Percentiles rank a stretch among this genome's conserved stretches.
phyloP scores from a whole-genome alignment of 2,888 invertebrate genomes.

The Elegia similella region DNA sequence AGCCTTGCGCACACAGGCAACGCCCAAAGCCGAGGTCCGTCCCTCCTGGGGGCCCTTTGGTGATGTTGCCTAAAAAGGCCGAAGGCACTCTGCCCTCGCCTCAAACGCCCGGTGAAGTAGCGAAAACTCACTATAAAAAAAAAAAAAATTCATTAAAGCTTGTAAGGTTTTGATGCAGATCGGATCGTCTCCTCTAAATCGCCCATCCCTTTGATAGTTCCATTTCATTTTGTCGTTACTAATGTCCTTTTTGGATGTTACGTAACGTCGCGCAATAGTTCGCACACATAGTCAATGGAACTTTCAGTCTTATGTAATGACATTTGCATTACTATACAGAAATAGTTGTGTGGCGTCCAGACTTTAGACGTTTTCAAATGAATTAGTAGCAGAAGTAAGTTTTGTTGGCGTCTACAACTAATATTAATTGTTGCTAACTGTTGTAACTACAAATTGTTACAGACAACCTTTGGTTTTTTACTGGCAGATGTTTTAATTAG shows the following conservation, averaged over 20 bases:
- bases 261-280: neutral
- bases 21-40: too few relatives aligned
- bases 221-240: neutral
- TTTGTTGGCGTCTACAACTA: neutral
- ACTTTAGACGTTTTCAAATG: neutral
- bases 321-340: neutral
- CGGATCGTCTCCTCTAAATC: neutral
- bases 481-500: too few relatives aligned
- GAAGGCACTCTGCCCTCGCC: too few relatives aligned
- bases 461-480: too few relatives aligned
- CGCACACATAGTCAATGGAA: neutral
- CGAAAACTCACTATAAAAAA: too few relatives aligned
- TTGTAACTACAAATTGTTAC: neutral
- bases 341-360: neutral
- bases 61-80: too few relatives aligned
- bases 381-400: neutral
- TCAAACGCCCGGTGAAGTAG: too few relatives aligned
- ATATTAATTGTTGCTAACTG: neutral
- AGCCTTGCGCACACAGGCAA: too few relatives aligned
- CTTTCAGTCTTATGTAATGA: neutral
- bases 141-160: too few relatives aligned
- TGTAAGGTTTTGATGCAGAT: neutral
- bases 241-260: neutral
- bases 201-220: neutral
- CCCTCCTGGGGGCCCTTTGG: too few relatives aligned